Base-by-base conservation (phyloP, 2,113 vertebrate genomes). In the Nesospiza acunhae region DNA sequence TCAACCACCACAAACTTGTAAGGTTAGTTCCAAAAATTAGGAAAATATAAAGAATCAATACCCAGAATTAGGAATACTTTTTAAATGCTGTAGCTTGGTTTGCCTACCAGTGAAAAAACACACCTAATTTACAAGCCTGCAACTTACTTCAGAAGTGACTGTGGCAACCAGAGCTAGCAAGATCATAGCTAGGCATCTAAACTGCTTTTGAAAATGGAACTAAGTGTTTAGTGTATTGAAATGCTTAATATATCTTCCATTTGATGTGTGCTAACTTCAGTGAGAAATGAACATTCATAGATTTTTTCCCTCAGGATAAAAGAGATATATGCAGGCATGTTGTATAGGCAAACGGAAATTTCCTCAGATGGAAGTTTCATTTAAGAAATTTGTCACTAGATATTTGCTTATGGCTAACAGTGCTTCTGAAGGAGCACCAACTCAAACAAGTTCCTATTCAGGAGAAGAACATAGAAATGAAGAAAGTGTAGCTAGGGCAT, bases 401-500 rank as follows among this genome's bases (percentile, higher is more conserved):
- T 95, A 64, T 92, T 93, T 92, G 33, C 86, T 77, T 89, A 58
- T 9, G 21, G 21, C 69, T 91, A 84, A 39, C 77, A 87, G 28
- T 13, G 28, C 23, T 96, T 64, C 80, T 90, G 47, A 92, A 94
- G 62, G 81, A 93, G 91, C 74, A 94, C n/a, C 66, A 95, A 81
- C 21, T 89, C 69, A 89, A 94, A 90, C 64, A 90, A 86, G 76
- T 56, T 87, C 60, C 41, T 73, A 44, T 89, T 96, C 68, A 88
- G 53, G 30, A 75, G 85, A 63, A 84, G 58, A 78, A 89, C 26
- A 35, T 14, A 73, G 56, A 92, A 92, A 75, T 64, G 53, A 87
- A 96, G 60, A 87, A 96, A 96, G 90, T n/a, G 39, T 86, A 91
- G 92, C 91, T 58, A 88, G 75, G 21, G 53, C 64, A 93, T 96